Percentiles rank a stretch among this genome's conserved stretches.
Conservation (phyloP, 2,113 vertebrate species). For the Malurus melanocephalus region DNA sequence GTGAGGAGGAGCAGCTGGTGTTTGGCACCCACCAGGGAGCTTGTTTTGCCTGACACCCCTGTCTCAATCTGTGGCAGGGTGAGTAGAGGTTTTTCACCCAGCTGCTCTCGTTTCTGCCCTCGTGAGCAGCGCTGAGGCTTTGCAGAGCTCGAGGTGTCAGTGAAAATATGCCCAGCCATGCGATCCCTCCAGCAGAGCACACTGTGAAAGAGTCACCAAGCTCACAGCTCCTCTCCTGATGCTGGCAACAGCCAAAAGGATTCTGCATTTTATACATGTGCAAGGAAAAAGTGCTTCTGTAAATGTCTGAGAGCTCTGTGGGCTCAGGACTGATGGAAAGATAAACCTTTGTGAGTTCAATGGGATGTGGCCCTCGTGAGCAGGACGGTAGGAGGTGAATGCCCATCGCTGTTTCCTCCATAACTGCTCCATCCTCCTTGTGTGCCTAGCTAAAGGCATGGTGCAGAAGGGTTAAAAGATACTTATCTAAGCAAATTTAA, state of each 20-base stretch:
- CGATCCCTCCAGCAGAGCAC: not conserved
- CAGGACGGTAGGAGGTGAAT: fast-evolving
- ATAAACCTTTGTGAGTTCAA: not conserved
- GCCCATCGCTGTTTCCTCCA: fast-evolving
- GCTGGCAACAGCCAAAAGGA: not conserved
- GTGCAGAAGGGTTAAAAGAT: constrained; percentile 22
- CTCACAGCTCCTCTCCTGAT: not conserved
- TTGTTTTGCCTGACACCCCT: not conserved
- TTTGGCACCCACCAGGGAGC: not conserved
- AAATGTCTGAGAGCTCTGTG: not conserved
- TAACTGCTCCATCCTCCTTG: fast-evolving
- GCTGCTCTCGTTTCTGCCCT: not conserved
- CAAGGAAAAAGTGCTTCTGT: not conserved
- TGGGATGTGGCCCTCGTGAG: fast-evolving
- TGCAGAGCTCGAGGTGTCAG: fast-evolving
- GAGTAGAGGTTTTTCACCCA: not conserved
- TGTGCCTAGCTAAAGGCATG: not conserved
- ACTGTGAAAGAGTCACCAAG: fast-evolving
- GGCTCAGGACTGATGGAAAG: not conserved
- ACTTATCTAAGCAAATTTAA: not conserved
- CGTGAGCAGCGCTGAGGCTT: not conserved
- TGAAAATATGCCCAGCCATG: not conserved
- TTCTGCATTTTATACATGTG: not conserved
- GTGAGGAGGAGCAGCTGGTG: not conserved
- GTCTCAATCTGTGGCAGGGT: not conserved